phyloP scores from a whole-genome alignment of 2,888 invertebrate genomes.

The Acrocyrtus sp. region DNA sequence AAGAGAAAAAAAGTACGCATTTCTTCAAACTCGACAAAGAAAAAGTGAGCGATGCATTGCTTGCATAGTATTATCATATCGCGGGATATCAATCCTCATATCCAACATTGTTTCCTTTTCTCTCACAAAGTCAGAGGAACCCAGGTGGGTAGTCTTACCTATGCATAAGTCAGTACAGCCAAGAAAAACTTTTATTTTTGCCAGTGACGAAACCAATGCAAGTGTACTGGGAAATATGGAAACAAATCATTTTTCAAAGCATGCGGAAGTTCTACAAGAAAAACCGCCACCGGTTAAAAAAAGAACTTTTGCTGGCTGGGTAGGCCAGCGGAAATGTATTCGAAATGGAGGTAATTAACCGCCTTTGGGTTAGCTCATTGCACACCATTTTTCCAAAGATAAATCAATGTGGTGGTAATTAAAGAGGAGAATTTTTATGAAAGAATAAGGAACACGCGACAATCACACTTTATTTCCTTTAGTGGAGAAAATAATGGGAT shows the following conservation, averaged over 20 bases:
- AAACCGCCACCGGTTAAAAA: background rate
- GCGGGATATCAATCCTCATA: no score
- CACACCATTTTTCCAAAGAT: slow-evolving; percentile 30
- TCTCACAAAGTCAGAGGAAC: no score
- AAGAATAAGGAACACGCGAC: background rate
- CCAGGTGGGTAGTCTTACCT: no score
- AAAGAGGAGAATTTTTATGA: background rate
- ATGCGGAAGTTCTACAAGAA: background rate
- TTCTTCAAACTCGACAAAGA: slow-evolving; percentile 38
- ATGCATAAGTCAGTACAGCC: no score
- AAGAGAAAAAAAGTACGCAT: slow-evolving; percentile 39
- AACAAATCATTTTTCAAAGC: no score
- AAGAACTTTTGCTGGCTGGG: background rate
- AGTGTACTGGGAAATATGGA: no score
- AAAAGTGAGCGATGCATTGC: slow-evolving; percentile 20
- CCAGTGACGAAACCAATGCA: no score
- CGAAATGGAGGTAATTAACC: background rate
- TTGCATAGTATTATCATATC: background rate
- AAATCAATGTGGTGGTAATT: no score
- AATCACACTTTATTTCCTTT: slow-evolving; percentile 1
- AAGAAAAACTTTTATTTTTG: no score
- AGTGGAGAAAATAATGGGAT: slow-evolving; percentile 36
- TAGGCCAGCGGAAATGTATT: background rate
- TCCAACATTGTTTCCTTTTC: no score
- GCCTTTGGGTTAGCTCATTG: slow-evolving; percentile 26